phyloP scores from a whole-genome alignment of 53 echinoderm and acorn worm genomes.

The Patiria pectinifera region DNA sequence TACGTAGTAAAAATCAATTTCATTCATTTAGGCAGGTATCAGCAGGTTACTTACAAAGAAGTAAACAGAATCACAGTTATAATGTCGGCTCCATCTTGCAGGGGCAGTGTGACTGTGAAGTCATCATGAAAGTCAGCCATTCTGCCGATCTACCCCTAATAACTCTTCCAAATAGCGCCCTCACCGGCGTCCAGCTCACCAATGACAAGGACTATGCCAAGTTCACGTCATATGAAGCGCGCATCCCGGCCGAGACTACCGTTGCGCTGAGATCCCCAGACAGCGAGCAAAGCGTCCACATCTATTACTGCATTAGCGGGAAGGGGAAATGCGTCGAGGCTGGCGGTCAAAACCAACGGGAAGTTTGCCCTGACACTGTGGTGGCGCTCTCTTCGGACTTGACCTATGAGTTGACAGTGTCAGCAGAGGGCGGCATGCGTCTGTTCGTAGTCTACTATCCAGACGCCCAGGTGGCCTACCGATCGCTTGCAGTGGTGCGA shows the following conservation, averaged over 20 bases:
- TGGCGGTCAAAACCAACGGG: background rate
- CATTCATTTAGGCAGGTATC: too few relatives aligned
- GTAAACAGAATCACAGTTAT: too few relatives aligned
- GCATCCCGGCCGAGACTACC: slow-evolving; percentile 4
- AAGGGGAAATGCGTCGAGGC: background rate
- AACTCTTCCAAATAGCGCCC: slow-evolving; percentile 46
- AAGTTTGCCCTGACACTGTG: slow-evolving; percentile 29
- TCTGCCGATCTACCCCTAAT: slow-evolving; percentile 24
- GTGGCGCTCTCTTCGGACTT: slow-evolving; percentile 57
- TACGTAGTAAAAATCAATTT: too few relatives aligned
- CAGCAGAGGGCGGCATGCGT: slow-evolving; percentile 31
- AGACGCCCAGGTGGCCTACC: background rate
- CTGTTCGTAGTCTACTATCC: slow-evolving; percentile 47
- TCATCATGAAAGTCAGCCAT: slow-evolving; percentile 43
- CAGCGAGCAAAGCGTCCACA: slow-evolving; percentile 7
- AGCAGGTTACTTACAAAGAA: too few relatives aligned
- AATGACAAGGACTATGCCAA: background rate
- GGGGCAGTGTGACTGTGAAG: too few relatives aligned
- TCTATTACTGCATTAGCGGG: slow-evolving; percentile 63
- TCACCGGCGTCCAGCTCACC: slow-evolving; percentile 37
- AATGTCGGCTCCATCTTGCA: too few relatives aligned
- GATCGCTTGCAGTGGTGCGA: slow-evolving; percentile 4
- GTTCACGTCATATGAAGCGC: slow-evolving; percentile 47
- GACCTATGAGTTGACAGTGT: slow-evolving; percentile 21
- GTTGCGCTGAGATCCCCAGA: slow-evolving; percentile 45